phyloP scores from a whole-genome alignment of 2,113 vertebrate species.

The Caracal caracal region DNA sequence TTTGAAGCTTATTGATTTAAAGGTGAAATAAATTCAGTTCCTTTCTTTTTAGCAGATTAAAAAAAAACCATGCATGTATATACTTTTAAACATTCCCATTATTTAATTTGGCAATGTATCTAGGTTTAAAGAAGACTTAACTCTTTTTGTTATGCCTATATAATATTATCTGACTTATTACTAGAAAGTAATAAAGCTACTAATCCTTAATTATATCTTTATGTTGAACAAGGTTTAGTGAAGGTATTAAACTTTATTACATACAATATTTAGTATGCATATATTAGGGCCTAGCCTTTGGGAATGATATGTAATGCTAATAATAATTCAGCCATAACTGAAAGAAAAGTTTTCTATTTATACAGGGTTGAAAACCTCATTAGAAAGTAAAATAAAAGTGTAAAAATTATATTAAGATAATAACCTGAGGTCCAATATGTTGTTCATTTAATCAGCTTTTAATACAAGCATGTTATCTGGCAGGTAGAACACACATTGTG shows the following conservation, averaged over 20 bases:
- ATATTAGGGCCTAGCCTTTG: conserved; percentile 32
- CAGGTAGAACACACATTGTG: conserved; percentile 39
- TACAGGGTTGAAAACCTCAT: neutral
- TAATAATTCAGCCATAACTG: neutral
- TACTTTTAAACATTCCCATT: conserved; percentile 17
- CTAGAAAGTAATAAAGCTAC: neutral
- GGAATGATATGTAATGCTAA: neutral
- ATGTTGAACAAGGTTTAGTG: conserved; percentile 38
- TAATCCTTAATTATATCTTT: conserved; percentile 31
- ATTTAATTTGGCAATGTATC: conserved; percentile 57
- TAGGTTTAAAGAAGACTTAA: conserved; percentile 18
- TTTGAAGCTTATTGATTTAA: conserved; percentile 51
- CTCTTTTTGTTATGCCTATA: neutral
- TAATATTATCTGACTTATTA: neutral
- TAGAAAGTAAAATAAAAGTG: neutral
- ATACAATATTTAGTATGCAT: neutral
- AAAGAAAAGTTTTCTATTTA: conserved; percentile 2
- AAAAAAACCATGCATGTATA: neutral
- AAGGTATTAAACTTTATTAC: conserved; percentile 15
- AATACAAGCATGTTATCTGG: neutral
- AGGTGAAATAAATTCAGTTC: conserved; percentile 22
- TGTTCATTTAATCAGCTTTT: conserved; percentile 11
- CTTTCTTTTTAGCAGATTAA: neutral
- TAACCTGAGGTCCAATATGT: neutral
- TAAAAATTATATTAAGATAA: neutral